Percentiles rank a stretch among this genome's conserved stretches.
Conservation (phyloP, 2,797 vertebrate species). For the Poecilia velifera region DNA sequence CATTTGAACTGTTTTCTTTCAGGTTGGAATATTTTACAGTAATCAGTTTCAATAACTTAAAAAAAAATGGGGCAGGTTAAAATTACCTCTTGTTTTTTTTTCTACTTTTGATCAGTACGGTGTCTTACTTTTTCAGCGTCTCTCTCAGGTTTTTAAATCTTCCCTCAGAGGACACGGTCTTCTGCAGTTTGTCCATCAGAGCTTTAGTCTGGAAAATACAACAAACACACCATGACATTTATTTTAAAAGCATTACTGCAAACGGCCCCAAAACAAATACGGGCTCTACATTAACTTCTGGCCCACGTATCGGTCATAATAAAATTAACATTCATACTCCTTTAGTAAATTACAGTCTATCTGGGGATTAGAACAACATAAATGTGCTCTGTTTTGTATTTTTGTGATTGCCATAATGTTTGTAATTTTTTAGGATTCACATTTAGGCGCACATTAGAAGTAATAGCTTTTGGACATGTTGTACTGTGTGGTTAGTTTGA, state of each 20-base stretch:
- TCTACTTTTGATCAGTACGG: not conserved
- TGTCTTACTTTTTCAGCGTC: conserved; percentile 94
- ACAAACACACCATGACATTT: conserved; percentile 28
- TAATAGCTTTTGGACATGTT: not conserved
- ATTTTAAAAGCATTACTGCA: conserved; percentile 1
- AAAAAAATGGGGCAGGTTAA: not conserved
- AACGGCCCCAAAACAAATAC: not conserved
- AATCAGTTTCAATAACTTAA: not conserved
- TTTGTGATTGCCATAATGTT: conserved; percentile 18
- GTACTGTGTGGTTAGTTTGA: not conserved
- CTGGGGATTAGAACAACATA: conserved; percentile 24
- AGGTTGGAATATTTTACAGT: not conserved
- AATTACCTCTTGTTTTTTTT: not conserved
- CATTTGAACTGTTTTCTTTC: not conserved
- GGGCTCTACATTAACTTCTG: not conserved
- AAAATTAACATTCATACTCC: conserved; percentile 25
- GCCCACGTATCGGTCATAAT: conserved; percentile 4
- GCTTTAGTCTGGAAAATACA: conserved; percentile 87
- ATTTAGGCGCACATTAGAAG: not conserved
- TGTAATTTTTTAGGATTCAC: not conserved
- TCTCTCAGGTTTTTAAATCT: conserved; percentile 98
- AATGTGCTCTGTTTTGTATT: conserved; percentile 23
- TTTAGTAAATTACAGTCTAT: conserved; percentile 18
- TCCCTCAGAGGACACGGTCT: conserved; percentile 95
- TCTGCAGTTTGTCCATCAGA: conserved; percentile 96